These are phyloP conservation scores for Excalfactoria chinensis DNA, from an alignment of 2,113 vertebrate species.

Conservation along the genomic window DNA sequence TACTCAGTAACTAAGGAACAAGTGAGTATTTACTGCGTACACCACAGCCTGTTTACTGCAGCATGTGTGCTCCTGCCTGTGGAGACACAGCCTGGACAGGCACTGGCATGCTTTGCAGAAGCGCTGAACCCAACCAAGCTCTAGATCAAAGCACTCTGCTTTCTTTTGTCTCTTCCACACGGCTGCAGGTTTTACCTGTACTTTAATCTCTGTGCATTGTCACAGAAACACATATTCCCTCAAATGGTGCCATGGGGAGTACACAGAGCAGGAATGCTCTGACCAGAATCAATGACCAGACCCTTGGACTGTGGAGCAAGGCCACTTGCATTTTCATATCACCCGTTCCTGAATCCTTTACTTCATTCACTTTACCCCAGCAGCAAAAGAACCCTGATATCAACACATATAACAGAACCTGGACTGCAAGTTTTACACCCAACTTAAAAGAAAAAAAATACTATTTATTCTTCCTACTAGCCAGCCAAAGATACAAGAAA, in stretches of 20 bases:
- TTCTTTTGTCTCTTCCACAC: not conserved
- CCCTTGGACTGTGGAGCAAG: rapidly evolving
- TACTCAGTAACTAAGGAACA: not conserved
- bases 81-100: not conserved
- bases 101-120: not conserved
- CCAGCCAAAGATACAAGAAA: conserved; percentile 30
- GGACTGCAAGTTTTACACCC: conserved; percentile 21
- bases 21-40: not conserved
- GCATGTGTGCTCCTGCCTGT: not conserved
- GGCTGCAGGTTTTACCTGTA: rapidly evolving
- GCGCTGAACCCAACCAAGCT: rapidly evolving
- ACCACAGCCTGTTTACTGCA: not conserved
- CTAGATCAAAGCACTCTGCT: not conserved
- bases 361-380: not conserved
- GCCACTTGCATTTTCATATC: rapidly evolving
- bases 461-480: conserved; percentile 43
- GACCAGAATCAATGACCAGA: not conserved
- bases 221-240: rapidly evolving
- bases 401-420: conserved; percentile 19
- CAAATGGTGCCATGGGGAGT: rapidly evolving
- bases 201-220: rapidly evolving
- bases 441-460: conserved; percentile 48
- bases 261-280: rapidly evolving
- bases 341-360: too few species aligned
- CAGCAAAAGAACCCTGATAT: conserved; percentile 6